Percentiles rank a stretch among this genome's conserved stretches.
Evolutionary conservation across 2,113 vertebrate genomes (phyloP).

Genomic region (Pseudolaguvia tuberculata): DNA sequence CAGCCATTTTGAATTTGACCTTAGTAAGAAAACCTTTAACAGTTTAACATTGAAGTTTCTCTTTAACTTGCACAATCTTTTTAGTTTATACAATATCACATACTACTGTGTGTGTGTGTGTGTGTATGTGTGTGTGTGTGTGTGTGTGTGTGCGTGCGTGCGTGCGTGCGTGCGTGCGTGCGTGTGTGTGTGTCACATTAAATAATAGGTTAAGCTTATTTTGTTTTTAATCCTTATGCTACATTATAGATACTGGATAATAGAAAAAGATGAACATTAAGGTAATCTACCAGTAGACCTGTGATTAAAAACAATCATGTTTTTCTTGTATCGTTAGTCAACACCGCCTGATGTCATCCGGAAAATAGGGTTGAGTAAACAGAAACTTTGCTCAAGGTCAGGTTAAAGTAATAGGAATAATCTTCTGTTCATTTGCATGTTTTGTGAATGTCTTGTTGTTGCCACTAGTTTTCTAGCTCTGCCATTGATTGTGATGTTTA

Average conservation of each 20-base stretch:
- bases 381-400: not conserved
- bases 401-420: not conserved
- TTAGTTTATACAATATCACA: no score
- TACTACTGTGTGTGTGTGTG: no score
- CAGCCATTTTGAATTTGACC: no score
- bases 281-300: not conserved
- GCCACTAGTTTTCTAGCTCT: not conserved
- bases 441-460: not conserved
- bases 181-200: no score
- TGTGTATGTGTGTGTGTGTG: no score
- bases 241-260: not conserved
- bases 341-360: not conserved
- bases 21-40: no score
- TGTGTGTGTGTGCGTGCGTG: no score
- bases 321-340: not conserved
- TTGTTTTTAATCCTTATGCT: not conserved
- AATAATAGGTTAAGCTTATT: not conserved
- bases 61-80: no score
- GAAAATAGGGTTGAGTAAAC: not conserved
- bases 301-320: not conserved
- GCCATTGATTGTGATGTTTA: not conserved
- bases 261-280: not conserved
- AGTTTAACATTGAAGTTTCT: no score
- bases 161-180: no score
- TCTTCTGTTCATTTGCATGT: not conserved